Base-by-base conservation (phyloP, 2,113 vertebrate species). In the Varanus salvator region DNA sequence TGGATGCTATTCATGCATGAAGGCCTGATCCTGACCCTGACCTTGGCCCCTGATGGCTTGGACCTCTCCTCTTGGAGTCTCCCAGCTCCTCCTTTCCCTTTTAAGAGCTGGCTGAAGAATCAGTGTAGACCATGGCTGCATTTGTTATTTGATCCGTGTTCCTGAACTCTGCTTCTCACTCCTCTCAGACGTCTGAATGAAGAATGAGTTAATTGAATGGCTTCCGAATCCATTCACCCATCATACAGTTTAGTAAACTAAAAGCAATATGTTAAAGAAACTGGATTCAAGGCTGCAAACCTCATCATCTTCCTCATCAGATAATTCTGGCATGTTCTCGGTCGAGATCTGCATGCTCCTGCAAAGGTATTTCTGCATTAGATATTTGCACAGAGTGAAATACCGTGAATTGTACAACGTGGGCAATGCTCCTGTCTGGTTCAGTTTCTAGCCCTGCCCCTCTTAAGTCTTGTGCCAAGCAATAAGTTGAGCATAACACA, bases 271-370 rank as follows among this genome's bases (percentile, higher is more conserved):
- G 27, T 21, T 60, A 48, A 84, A 89, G 21, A 29, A 15, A 50
- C 87, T 92, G 29, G 87, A 34, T 17, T 15, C 0, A 3, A 91
- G n/a, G 17, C 8, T 91, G 86, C 94, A 94, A 74, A 96, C 94
- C 95, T 96, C 91, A 72, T 93, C 93, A 29, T 95, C 94, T 6
- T 95, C 94, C 2, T 95, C 94, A 0, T 96, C 96, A 0, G 90
- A 96, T 78, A 75, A 80, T 17, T 85, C 50, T 60, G n/a, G 0
- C 74, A 75, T 95, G 34, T 0, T 17, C 38, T 89, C 92, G 81
- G 11, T 80, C 66, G 72, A 60, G n/a, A 31, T 7, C 15, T 27
- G 5, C 4, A 23, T 31, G 17, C 57, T 90, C 91, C 97, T 97
- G 93, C 38, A 94, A 95, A 94, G 72, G 17, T 93, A 85, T 86